phyloP scores from a whole-genome alignment of 2,888 invertebrate genomes.

The Morpho deidamia region DNA sequence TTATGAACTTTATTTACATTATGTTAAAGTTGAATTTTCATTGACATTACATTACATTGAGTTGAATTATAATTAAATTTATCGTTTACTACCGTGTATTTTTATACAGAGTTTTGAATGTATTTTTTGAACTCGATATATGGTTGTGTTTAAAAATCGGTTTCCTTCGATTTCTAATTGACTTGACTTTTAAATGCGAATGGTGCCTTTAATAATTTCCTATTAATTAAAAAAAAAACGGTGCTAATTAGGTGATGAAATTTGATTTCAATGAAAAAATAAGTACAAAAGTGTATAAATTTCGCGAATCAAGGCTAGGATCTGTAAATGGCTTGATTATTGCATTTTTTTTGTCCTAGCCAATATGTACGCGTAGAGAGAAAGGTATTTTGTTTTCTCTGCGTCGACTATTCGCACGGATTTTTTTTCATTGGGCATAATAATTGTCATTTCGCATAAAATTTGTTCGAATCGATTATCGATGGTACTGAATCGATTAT shows the following conservation, averaged over 20 bases:
- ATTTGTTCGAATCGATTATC: background rate
- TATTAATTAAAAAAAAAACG: slow-evolving; percentile 15
- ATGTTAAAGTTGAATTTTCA: no score
- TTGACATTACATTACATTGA: no score
- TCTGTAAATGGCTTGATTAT: background rate
- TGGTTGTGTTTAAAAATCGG: no score
- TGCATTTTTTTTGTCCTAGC: slow-evolving; percentile 30
- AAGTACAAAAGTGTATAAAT: slow-evolving; percentile 19
- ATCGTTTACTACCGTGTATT: no score
- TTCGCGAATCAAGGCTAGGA: slow-evolving; percentile 5
- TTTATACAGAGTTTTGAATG: no score
- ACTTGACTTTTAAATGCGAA: background rate
- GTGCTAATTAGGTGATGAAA: slow-evolving; percentile 25
- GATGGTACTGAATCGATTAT: background rate
- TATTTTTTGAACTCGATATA: no score
- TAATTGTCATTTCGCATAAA: background rate
- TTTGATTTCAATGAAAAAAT: slow-evolving; percentile 17
- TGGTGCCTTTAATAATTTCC: slow-evolving; percentile 27
- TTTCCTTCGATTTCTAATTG: no score
- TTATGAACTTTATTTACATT: no score
- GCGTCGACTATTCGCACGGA: slow-evolving; percentile 3
- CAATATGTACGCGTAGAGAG: slow-evolving; percentile 62
- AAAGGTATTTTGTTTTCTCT: slow-evolving; percentile 15
- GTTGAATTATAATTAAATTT: no score
- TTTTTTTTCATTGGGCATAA: background rate